Conservation (phyloP, 1,140 invertebrate genomes). For the Ceratosolen fusciceps region DNA sequence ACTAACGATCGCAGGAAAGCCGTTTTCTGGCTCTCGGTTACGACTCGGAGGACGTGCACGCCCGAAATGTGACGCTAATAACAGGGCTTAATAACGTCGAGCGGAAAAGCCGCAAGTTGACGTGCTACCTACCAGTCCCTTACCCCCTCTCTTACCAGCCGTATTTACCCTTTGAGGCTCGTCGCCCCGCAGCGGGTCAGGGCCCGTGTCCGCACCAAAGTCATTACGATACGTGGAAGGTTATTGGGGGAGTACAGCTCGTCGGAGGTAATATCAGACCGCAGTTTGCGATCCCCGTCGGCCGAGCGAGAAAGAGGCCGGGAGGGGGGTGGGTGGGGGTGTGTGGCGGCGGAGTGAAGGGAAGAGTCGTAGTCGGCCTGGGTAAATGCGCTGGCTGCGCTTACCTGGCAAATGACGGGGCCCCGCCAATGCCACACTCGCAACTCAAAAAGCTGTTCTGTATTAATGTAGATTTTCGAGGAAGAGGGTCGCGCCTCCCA, state of each 20-base stretch:
- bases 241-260: too few relatives aligned
- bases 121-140: neutral
- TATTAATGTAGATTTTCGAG: neutral
- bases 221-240: neutral
- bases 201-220: too few relatives aligned
- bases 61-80: constrained; percentile 22
- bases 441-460: constrained; percentile 2
- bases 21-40: neutral
- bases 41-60: too few relatives aligned
- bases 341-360: neutral
- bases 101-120: neutral
- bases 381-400: too few relatives aligned
- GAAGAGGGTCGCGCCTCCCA: neutral
- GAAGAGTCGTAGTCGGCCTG: neutral
- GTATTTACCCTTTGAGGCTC: too few relatives aligned
- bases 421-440: neutral
- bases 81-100: neutral
- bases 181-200: too few relatives aligned
- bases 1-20: neutral
- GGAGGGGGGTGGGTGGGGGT: neutral
- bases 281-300: neutral
- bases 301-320: neutral
- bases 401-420: neutral
- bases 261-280: neutral
- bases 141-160: neutral